Evolutionary conservation across 2,113 vertebrate genomes (phyloP), one percentile per base, ranked within the genome.

Genomic region (Montifringilla adamsi): DNA sequence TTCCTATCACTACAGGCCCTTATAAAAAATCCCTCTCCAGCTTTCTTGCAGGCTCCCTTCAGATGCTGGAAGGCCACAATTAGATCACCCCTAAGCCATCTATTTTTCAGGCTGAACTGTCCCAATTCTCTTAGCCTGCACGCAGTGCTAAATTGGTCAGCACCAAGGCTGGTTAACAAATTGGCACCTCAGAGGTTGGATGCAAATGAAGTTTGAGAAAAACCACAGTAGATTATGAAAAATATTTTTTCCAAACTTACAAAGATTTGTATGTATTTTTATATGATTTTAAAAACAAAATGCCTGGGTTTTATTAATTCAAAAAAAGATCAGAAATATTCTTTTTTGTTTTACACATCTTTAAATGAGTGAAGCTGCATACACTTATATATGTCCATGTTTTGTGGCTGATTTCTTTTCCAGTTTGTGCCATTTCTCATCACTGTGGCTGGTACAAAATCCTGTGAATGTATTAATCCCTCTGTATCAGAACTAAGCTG

Each of bases 401-500:
- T 76, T 69, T 79, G 41, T 60, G 9, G 27, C 9, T 67, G 63
- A 52, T 81, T 82, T 84, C 30, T 90, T 68, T 23, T 64, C 58
- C 49, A 75, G 15, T 82, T 91, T 90, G 18, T 82, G 53, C 41
- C 44, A 72, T 92, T 92, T 89, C 56, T 87, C 7, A 1, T 82
- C 86, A 49, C 22, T 50, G 11, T 73, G 58, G 10, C 53, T 85
- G n/a, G 44, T 76, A 50, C 27, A 84, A 94, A 94, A 97, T 88
- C 72, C 83, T 81, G 55, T 67, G 76, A 81, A 55, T 90, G 37
- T 93, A 95, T 89, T 94, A 93, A 96, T 95, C 82, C 59, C 46
- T 83, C 59, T 92, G 35, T 94, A 84, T 93, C 37, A 64, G 72
- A 95, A 50, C 75, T 95, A 93, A 96, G 92, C 82, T 96, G 82